These are phyloP conservation scores for Pollachius pollachius DNA, from an alignment of 2,113 vertebrate species.

Conservation along the genomic window DNA sequence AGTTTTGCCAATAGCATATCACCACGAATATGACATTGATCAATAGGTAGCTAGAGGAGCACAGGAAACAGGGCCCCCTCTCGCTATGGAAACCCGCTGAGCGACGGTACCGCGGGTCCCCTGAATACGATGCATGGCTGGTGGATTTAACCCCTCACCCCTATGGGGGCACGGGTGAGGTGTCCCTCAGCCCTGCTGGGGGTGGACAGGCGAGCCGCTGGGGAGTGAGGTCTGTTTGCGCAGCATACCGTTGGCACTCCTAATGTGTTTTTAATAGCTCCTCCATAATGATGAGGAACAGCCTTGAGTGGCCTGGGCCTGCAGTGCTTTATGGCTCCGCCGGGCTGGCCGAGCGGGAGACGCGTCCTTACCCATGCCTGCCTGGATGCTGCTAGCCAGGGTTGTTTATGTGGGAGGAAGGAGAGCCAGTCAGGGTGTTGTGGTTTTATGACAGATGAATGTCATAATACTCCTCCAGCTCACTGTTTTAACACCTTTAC, in stretches of 20 bases:
- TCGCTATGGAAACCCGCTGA: slow-evolving; percentile 9
- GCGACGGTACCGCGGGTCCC: background rate
- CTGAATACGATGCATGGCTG: slow-evolving; percentile 41
- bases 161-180: slow-evolving; percentile 40
- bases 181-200: slow-evolving; percentile 3
- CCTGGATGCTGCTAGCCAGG: slow-evolving; percentile 33
- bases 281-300: slow-evolving; percentile 71
- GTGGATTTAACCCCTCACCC: slow-evolving; percentile 61
- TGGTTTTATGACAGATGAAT: slow-evolving; percentile 59
- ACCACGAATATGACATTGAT: slow-evolving; percentile 24
- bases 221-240: background rate
- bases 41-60: slow-evolving; percentile 22
- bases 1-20: slow-evolving; percentile 26
- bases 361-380: slow-evolving; percentile 12
- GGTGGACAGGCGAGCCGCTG: background rate
- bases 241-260: slow-evolving; percentile 43
- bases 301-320: slow-evolving; percentile 51
- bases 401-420: slow-evolving; percentile 59
- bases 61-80: slow-evolving; percentile 16
- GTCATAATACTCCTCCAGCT: slow-evolving; percentile 32
- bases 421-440: slow-evolving; percentile 48
- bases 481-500: slow-evolving; percentile 40
- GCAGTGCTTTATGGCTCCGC: slow-evolving; percentile 54
- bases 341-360: slow-evolving; percentile 3
- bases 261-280: slow-evolving; percentile 74